phyloP scores from a whole-genome alignment of 2,888 invertebrate genomes.

The Toxonevra muliebris region DNA sequence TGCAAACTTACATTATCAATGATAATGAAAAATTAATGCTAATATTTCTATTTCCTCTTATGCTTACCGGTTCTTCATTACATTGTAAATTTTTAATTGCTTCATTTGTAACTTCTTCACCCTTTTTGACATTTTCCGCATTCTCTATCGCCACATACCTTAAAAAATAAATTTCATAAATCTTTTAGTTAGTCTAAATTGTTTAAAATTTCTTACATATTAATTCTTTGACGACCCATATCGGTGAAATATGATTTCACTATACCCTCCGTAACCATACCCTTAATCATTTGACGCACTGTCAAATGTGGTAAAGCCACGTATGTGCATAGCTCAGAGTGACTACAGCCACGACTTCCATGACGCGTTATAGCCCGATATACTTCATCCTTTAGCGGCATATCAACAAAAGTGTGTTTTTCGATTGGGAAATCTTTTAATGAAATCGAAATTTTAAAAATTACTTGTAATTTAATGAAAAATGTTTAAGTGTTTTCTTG shows the following conservation, averaged over 20 bases:
- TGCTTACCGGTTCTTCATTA: slow-evolving; percentile 52
- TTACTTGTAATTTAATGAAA: background rate
- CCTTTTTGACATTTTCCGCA: slow-evolving; percentile 40
- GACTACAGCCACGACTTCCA: slow-evolving; percentile 68
- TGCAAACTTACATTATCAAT: no score
- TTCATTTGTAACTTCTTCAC: slow-evolving; percentile 37
- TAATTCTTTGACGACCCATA: slow-evolving; percentile 68
- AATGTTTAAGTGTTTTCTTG: background rate
- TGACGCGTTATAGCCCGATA: slow-evolving; percentile 66
- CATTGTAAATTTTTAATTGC: slow-evolving; percentile 49
- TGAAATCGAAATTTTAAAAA: background rate
- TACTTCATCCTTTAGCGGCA: slow-evolving; percentile 67
- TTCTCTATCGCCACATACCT: slow-evolving; percentile 45
- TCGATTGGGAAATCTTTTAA: slow-evolving; percentile 46
- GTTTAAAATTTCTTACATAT: slow-evolving; percentile 43
- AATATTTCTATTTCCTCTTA: background rate
- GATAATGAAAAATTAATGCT: no score
- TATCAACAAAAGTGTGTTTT: slow-evolving; percentile 53
- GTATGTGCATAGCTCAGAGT: slow-evolving; percentile 60
- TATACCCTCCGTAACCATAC: slow-evolving; percentile 58
- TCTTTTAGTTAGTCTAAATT: background rate
- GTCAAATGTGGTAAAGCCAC: slow-evolving; percentile 65
- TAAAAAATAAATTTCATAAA: background rate
- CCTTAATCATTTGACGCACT: slow-evolving; percentile 66
- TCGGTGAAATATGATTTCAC: slow-evolving; percentile 68